These are phyloP conservation scores for Aplidium turbinatum DNA, from an alignment of 23 tunicate species.

Conservation along the genomic window DNA sequence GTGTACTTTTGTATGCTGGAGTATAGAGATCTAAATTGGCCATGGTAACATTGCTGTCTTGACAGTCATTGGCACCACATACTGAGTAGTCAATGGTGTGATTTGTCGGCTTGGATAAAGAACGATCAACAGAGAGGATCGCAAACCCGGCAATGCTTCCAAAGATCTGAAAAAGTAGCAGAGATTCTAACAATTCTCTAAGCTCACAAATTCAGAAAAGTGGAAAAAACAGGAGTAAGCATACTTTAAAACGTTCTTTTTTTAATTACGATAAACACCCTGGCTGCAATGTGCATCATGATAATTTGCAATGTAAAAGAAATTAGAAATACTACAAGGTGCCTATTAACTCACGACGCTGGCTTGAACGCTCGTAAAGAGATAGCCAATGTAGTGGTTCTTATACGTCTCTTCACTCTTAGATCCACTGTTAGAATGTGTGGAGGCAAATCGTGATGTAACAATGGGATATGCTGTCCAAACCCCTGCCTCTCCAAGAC, in stretches of 20 bases:
- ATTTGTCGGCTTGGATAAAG: conserved; percentile 4
- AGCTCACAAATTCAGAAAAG: neutral
- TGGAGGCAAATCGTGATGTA: conserved; percentile 17
- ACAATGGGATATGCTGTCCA: conserved; percentile 34
- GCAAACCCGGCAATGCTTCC: conserved; percentile 35
- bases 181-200: neutral
- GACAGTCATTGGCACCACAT: conserved; percentile 40
- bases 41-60: conserved; percentile 2
- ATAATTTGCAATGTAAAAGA: too few relatives aligned
- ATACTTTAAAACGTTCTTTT: too few relatives aligned
- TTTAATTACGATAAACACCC: too few relatives aligned
- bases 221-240: too few relatives aligned
- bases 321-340: too few relatives aligned
- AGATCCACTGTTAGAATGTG: conserved; percentile 7
- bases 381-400: conserved; percentile 40
- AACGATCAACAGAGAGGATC: conserved; percentile 21
- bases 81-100: neutral
- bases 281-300: too few relatives aligned
- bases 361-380: conserved; percentile 21
- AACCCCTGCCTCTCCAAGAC: conserved; percentile 37
- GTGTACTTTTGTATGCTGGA: conserved; percentile 30
- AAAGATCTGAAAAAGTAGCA: conserved; percentile 3
- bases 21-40: conserved; percentile 30
- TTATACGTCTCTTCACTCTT: conserved; percentile 4
- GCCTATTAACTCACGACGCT: conserved; percentile 25